Conservation (phyloP, 1,140 invertebrate genomes). For the Eumeta japonica region DNA sequence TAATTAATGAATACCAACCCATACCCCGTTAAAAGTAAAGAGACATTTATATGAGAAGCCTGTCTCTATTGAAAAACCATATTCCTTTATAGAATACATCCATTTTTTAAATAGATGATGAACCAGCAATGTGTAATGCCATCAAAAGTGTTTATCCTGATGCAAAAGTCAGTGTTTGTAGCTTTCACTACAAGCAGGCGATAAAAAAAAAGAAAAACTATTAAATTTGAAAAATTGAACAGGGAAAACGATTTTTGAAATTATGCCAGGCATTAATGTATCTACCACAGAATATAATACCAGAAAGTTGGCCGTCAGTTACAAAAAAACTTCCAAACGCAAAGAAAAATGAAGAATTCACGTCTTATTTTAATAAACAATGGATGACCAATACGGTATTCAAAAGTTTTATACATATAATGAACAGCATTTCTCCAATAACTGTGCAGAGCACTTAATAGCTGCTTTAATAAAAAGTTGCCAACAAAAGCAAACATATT, state of each 20-base stretch:
- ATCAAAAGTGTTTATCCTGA: constrained; percentile 1
- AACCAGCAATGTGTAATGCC: constrained; percentile 2
- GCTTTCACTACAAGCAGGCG: constrained; percentile 1
- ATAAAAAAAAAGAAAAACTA: too few relatives aligned
- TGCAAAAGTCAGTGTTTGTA: neutral
- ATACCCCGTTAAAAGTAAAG: neutral
- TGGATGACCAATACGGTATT: constrained; percentile 1
- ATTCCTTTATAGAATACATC: neutral
- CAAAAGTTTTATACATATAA: constrained; percentile 3
- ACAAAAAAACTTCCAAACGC: too few relatives aligned
- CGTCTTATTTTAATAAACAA: constrained; percentile 1
- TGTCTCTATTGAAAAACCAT: neutral
- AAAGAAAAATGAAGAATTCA: constrained; percentile 2
- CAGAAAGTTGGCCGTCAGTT: too few relatives aligned
- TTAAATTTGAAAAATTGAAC: too few relatives aligned
- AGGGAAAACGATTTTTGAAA: too few relatives aligned
- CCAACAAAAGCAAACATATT: too few relatives aligned
- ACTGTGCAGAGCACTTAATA: too few relatives aligned
- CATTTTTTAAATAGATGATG: constrained; percentile 1
- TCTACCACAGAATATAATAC: too few relatives aligned
- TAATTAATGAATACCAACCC: too few relatives aligned
- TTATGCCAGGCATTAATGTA: too few relatives aligned
- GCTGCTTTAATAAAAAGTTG: too few relatives aligned
- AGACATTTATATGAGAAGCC: neutral
- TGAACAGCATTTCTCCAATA: too few relatives aligned